Base-by-base conservation (phyloP, 2,113 vertebrate genomes). In the Microtus pennsylvanicus region DNA sequence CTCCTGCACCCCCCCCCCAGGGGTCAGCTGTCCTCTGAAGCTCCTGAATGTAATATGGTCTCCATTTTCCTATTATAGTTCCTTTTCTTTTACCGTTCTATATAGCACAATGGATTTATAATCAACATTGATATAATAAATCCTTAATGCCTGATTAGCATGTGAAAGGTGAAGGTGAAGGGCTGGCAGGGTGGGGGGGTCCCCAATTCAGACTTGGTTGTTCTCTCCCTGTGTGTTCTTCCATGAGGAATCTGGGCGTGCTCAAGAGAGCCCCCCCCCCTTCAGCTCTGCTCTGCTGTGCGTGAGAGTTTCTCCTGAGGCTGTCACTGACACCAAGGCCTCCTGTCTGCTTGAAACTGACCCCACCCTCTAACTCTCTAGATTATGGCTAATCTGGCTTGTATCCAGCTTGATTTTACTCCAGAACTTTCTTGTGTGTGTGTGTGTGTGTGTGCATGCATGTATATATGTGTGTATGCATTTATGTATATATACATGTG, bases 361-460 rank as follows among this genome's bases (percentile, higher is more conserved):
- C 52, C 52, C 78, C 0, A 1, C 0, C 4, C 10, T 28, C 26
- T 33, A 13, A 28, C 69, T 9, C 30, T 12, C 33, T 10, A 38
- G 16, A 45, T 45, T 24, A 21, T 0, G 7, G 35, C 35, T 24
- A 61, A 47, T 30, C 22, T 63, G 42, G 76, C 78, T 72, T 93
- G 86, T 89, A 91, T 91, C 1, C 30, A 96, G 67, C 87, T 96
- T 0, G 63, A 28, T 83, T 91, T 98, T 90, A 96, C 93, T 94
- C 95, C 94, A 96, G 95, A 81, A 95, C 55, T 92, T 94, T 75
- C 47, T 11, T 52, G 10, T 10, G 13, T 78, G 50, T 52, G 28
- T 45, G n/a, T 42, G n/a, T 42, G 10, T 42, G 24, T 78, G 16
- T 28, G 16, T n/a, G 14, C 16, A 7, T 17, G 24, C 38, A 42